phyloP scores from a whole-genome alignment of 2,888 invertebrate genomes.

The Acrobasis consociella region DNA sequence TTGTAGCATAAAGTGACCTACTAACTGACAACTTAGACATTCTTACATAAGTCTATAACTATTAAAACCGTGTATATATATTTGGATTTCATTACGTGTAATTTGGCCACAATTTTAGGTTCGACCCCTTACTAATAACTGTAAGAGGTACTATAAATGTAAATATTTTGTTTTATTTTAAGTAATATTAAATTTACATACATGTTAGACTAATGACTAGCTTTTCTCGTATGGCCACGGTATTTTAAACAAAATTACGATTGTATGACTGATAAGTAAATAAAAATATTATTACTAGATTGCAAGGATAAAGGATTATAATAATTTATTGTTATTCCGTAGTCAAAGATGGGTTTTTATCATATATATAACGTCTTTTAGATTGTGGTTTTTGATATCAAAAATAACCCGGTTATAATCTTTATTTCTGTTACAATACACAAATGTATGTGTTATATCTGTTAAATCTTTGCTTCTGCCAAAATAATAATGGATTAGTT shows the following conservation, averaged over 20 bases:
- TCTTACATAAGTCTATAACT: slow-evolving; percentile 62
- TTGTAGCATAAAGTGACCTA: slow-evolving; percentile 32
- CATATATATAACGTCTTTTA: neutral
- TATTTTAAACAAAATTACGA: slow-evolving; percentile 45
- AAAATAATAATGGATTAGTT: too few relatives aligned
- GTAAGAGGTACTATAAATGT: slow-evolving; percentile 70
- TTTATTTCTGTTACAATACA: too few relatives aligned
- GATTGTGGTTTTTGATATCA: too few relatives aligned
- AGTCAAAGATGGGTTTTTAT: slow-evolving; percentile 40
- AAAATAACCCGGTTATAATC: too few relatives aligned
- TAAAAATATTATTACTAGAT: slow-evolving; percentile 42
- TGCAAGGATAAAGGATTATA: slow-evolving; percentile 36
- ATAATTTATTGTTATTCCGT: slow-evolving; percentile 38
- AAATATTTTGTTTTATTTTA: slow-evolving; percentile 70
- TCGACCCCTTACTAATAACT: slow-evolving; percentile 68
- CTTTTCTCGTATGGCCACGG: slow-evolving; percentile 78
- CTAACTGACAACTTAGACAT: slow-evolving; percentile 46
- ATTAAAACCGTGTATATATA: slow-evolving; percentile 79
- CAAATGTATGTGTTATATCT: too few relatives aligned
- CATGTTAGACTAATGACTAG: slow-evolving; percentile 81
- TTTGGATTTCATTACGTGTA: slow-evolving; percentile 79
- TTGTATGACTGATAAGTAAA: slow-evolving; percentile 31
- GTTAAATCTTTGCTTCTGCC: too few relatives aligned
- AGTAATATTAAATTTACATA: slow-evolving; percentile 77
- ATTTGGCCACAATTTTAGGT: slow-evolving; percentile 82